phyloP scores from a whole-genome alignment of 2,797 vertebrate genomes.

The Hylomyscus alleni region DNA sequence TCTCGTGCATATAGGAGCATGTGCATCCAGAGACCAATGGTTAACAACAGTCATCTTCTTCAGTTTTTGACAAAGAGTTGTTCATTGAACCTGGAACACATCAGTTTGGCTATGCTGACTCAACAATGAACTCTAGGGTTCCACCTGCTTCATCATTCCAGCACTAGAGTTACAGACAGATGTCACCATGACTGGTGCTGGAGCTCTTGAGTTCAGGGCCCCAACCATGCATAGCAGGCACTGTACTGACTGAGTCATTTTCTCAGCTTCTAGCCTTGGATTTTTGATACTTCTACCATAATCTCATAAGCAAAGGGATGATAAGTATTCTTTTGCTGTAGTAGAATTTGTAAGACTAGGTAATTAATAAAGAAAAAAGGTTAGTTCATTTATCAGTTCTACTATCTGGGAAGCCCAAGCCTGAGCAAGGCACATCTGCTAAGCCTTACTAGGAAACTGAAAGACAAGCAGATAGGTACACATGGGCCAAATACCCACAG shows the following conservation, averaged over 20 bases:
- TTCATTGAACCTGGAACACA: not conserved
- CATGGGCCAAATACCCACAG: not conserved
- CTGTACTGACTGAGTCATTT: not conserved
- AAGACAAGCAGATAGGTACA: not conserved
- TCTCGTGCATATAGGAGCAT: too few relatives aligned
- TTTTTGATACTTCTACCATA: not conserved
- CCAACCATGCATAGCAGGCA: not conserved
- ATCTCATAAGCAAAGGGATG: not conserved
- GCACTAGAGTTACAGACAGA: not conserved
- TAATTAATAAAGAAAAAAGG: not conserved
- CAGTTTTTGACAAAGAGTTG: not conserved
- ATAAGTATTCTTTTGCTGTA: not conserved
- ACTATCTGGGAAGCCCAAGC: too few relatives aligned
- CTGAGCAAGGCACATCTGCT: too few relatives aligned
- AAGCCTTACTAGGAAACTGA: not conserved
- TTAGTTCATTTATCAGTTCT: not conserved
- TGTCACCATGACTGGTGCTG: not conserved
- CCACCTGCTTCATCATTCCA: too few relatives aligned
- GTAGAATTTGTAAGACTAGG: not conserved
- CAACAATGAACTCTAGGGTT: too few relatives aligned
- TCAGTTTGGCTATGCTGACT: not conserved
- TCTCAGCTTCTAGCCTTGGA: not conserved
- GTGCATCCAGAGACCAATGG: not conserved
- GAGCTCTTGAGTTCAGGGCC: not conserved
- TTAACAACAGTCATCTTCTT: not conserved